Conservation (phyloP, 2,113 vertebrate species). For the Ramphastos sulfuratus region DNA sequence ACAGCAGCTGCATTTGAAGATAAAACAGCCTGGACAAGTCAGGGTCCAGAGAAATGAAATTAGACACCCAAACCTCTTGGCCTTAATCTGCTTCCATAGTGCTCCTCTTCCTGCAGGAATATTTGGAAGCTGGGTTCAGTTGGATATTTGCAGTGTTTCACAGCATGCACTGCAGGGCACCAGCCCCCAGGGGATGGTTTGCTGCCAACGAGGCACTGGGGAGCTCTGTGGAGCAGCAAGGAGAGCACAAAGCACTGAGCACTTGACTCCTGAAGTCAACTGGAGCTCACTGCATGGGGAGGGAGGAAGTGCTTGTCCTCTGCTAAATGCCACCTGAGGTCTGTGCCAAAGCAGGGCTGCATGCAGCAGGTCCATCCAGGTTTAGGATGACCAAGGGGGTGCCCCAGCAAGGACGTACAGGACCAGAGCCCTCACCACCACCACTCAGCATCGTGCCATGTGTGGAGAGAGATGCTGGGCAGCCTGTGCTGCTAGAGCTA, state of each 20-base stretch:
- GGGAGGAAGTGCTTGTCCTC: background rate
- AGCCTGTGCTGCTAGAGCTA: background rate
- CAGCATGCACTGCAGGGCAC: background rate
- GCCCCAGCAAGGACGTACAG: background rate
- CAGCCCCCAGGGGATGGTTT: background rate
- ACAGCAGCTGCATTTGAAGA: background rate
- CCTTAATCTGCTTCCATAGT: background rate
- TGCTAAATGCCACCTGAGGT: background rate
- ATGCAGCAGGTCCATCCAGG: background rate
- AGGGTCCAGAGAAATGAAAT: background rate
- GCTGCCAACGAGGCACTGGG: background rate
- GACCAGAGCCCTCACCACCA: background rate
- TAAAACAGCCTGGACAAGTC: background rate
- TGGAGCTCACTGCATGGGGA: background rate
- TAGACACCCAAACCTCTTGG: background rate
- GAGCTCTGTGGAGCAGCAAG: background rate
- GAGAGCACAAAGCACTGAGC: background rate
- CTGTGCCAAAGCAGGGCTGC: background rate
- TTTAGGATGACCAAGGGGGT: background rate
- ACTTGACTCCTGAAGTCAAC: background rate
- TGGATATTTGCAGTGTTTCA: background rate
- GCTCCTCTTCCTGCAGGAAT: background rate
- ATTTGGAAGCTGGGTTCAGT: background rate
- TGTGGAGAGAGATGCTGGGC: background rate
- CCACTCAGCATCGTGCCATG: rapidly evolving